These are phyloP conservation scores for Aphidius ervi DNA, from an alignment of 1,140 invertebrate genomes.

Conservation along the genomic window DNA sequence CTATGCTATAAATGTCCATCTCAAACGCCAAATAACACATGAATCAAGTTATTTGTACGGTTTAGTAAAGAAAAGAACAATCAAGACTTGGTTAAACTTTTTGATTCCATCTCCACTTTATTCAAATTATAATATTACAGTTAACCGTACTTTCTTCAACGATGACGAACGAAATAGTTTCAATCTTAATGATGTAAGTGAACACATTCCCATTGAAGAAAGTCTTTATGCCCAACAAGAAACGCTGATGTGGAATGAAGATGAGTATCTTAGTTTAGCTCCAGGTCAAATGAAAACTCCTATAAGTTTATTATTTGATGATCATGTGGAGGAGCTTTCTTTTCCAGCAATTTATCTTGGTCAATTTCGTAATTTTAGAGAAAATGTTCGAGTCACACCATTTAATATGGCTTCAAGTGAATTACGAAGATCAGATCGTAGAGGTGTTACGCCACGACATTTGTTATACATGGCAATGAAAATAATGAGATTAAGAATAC, in stretches of 20 bases:
- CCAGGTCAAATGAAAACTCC: slow-evolving; percentile 30
- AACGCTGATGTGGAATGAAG: slow-evolving; percentile 39
- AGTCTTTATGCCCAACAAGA: slow-evolving; percentile 35
- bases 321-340: slow-evolving; percentile 39
- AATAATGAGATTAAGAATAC: slow-evolving; percentile 24
- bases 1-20: slow-evolving; percentile 35
- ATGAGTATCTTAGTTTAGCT: slow-evolving; percentile 33
- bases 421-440: slow-evolving; percentile 24
- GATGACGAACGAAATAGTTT: neutral
- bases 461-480: slow-evolving; percentile 26
- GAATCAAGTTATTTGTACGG: slow-evolving; percentile 27
- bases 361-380: slow-evolving; percentile 32
- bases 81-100: slow-evolving; percentile 26
- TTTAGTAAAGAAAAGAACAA: slow-evolving; percentile 17
- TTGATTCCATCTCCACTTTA: slow-evolving; percentile 24
- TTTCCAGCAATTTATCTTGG: slow-evolving; percentile 40
- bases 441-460: slow-evolving; percentile 17
- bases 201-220: slow-evolving; percentile 31
- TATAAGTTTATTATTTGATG: slow-evolving; percentile 27
- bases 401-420: slow-evolving; percentile 28
- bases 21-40: slow-evolving; percentile 29
- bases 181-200: slow-evolving; percentile 9
- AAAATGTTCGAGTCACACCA: slow-evolving; percentile 23
- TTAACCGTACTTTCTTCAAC: slow-evolving; percentile 1
- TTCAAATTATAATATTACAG: slow-evolving; percentile 18